Evolutionary conservation across 2,888 invertebrate genomes (phyloP).

Genomic region (Sinhomidia bicolor): DNA sequence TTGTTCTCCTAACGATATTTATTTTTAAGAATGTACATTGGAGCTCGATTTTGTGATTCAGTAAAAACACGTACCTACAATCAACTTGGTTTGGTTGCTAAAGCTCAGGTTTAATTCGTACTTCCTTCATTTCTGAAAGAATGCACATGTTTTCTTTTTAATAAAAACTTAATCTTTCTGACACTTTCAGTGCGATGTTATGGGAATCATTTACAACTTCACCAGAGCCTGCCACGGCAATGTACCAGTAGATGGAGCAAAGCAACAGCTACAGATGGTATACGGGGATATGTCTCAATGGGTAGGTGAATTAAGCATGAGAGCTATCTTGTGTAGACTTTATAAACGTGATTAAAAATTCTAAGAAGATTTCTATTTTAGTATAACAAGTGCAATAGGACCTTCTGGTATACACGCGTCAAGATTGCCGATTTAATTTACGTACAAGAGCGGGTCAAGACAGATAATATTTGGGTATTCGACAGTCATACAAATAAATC

Average conservation of each 20-base stretch:
- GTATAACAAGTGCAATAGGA: conserved; percentile 28
- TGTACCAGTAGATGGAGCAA: conserved; percentile 53
- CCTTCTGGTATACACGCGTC: conserved; percentile 64
- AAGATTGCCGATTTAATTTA: conserved; percentile 5
- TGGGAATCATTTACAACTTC: conserved; percentile 70
- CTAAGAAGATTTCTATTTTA: neutral
- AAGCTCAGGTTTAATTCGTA: conserved; percentile 82
- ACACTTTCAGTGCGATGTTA: conserved; percentile 66
- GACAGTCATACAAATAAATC: neutral
- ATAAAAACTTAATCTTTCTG: neutral
- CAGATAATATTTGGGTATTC: conserved; percentile 57
- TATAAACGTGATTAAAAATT: neutral
- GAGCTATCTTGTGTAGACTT: too few species aligned
- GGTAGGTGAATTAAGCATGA: conserved; percentile 7
- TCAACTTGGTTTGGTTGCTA: conserved; percentile 94
- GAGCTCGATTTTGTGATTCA: conserved; percentile 96
- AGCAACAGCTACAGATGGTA: conserved; percentile 53
- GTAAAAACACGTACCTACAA: conserved; percentile 98
- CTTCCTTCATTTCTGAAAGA: too few species aligned
- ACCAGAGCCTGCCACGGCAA: conserved; percentile 50
- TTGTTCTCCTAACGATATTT: too few species aligned
- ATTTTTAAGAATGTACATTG: conserved; percentile 95
- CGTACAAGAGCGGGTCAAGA: too few species aligned
- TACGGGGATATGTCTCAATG: conserved; percentile 45
- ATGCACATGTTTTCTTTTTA: neutral